Conservation (phyloP, 2,888 invertebrate species). For the Plusia festucae region DNA sequence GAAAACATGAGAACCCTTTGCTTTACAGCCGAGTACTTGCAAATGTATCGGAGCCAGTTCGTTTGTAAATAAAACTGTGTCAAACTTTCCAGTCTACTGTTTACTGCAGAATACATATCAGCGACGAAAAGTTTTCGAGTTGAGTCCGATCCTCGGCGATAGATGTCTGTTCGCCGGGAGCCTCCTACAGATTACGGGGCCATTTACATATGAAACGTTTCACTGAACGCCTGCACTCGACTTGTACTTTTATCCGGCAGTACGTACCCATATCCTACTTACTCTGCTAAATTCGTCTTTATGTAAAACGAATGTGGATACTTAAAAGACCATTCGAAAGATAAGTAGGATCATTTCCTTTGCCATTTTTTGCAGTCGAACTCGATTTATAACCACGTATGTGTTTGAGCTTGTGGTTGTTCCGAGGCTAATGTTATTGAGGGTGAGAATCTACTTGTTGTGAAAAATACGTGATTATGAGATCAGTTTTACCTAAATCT, state of each 20-base stretch:
- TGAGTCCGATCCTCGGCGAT: conserved; percentile 78
- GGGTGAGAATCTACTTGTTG: conserved; percentile 9
- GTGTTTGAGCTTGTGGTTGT: conserved; percentile 17
- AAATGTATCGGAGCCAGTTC: conserved; percentile 62
- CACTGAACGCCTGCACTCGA: conserved; percentile 80
- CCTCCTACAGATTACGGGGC: conserved; percentile 81
- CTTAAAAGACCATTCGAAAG: conserved; percentile 66
- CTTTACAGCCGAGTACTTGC: conserved; percentile 38
- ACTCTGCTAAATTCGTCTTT: conserved; percentile 65
- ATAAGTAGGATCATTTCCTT: conserved; percentile 63
- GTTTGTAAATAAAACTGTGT: conserved; percentile 65
- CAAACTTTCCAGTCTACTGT: conserved; percentile 67
- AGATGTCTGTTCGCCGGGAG: conserved; percentile 76
- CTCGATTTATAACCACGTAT: conserved; percentile 51
- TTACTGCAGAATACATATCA: conserved; percentile 70
- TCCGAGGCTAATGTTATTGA: conserved; percentile 13
- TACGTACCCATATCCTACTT: conserved; percentile 71
- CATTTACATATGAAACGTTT: conserved; percentile 88
- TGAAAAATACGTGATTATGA: conserved; percentile 10
- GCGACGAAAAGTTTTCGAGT: conserved; percentile 74
- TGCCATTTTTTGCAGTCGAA: conserved; percentile 58
- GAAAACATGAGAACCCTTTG: conserved; percentile 29
- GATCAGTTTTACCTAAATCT: conserved; percentile 13
- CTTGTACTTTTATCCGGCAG: conserved; percentile 76
- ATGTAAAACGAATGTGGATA: conserved; percentile 71